Evolutionary conservation across 2,797 vertebrate species (phyloP).

Genomic region (Rhynchotus rufescens): DNA sequence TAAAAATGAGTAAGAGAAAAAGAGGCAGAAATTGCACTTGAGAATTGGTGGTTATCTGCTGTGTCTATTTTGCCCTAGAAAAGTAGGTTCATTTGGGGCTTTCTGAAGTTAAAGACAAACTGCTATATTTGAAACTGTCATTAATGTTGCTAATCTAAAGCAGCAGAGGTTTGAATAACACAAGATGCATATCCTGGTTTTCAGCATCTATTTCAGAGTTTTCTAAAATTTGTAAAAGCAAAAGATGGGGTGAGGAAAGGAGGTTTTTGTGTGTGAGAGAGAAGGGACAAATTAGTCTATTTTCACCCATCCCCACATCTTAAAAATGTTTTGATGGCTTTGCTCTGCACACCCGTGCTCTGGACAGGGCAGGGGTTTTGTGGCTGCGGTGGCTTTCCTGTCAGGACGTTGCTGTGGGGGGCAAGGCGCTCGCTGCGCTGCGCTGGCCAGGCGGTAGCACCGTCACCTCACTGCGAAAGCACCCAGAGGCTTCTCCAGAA

Average conservation of each 20-base stretch:
- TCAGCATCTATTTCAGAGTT: neutral
- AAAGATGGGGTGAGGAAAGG: neutral
- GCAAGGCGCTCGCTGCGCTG: neutral
- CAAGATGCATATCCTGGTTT: neutral
- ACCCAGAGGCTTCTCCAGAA: neutral
- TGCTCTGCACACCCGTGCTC: neutral
- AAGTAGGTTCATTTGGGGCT: neutral
- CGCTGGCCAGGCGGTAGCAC: neutral
- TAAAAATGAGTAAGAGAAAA: neutral
- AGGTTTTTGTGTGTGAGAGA: neutral
- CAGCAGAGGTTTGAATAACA: neutral
- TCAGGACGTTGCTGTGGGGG: neutral
- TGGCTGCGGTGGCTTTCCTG: neutral
- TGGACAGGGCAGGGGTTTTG: neutral
- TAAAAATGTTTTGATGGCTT: neutral
- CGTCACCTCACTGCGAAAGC: neutral
- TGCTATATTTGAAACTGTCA: neutral
- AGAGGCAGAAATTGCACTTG: neutral
- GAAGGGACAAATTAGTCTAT: neutral
- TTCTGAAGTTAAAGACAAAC: neutral
- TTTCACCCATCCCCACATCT: neutral
- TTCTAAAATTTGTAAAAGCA: neutral
- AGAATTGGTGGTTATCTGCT: neutral
- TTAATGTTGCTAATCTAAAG: neutral
- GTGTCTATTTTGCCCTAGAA: neutral